Evolutionary conservation across 1,140 invertebrate genomes (phyloP), one percentile per base, ranked within the genome.

Genomic region (Diachasma alloeum): DNA sequence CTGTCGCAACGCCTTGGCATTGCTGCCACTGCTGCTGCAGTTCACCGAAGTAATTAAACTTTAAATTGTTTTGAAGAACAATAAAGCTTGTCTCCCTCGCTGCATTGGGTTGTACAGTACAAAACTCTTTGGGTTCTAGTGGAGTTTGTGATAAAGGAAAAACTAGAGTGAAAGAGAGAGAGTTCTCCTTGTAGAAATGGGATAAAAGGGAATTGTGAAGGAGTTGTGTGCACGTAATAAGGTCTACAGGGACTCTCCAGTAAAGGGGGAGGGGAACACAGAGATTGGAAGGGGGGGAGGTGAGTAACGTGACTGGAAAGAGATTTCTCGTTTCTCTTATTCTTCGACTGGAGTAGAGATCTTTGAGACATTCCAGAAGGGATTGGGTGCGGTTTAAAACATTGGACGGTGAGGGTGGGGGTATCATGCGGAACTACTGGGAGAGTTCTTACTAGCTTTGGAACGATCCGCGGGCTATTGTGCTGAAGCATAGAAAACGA

Each of bases 41-140:
- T 83, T 84, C 83, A 84, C 82, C 81, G 83, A 84, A 83, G 83
- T 83, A 84, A 84, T 84, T 84, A 83, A 84, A 84, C 82, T 84
- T 84, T 83, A 84, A 84, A 84, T 84, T 84, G 83, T 84, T 84
- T 84, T 84, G 83, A 84, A 84, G 83, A 84, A 84, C 83, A 84
- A 84, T 84, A 83, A 84, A 80, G 75, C 78, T 67, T 80, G 76
- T 68, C 48, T 72, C 36, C 39, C 53, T 69, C 24, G 53, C 22
- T 53, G 72, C 63, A 42, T 42, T 70, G 39, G 24, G 63, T 69
- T 69, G 72, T 74, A 37, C 39, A 19, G 42, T 22, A 19, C 11
- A 37, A 37, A 37, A 37, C 37, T 37, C 17, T 42, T 42, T 44
- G 17, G 39, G 22, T 17, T n/a, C 11, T 26, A 37, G 67, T n/a